Percentiles rank a stretch among this genome's conserved stretches.
Conservation (phyloP, 2,888 invertebrate genomes). For the Mechanitis messenoides region DNA sequence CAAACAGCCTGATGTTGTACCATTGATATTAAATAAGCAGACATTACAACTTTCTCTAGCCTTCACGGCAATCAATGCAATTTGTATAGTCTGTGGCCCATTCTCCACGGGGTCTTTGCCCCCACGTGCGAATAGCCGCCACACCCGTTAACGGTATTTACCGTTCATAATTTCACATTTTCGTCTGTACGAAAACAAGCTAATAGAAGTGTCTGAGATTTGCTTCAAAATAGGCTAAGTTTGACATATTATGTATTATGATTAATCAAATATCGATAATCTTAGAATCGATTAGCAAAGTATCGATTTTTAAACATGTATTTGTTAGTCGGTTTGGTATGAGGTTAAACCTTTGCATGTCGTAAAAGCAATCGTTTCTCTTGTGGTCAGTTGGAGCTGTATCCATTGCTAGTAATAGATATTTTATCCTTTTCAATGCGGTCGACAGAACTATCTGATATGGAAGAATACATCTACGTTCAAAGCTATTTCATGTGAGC, state of each 20-base stretch:
- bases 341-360: constrained; percentile 23
- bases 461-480: constrained; percentile 25
- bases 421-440: constrained; percentile 30
- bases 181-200: constrained; percentile 23
- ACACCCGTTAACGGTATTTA: constrained; percentile 57
- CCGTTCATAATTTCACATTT: constrained; percentile 39
- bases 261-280: too few relatives aligned
- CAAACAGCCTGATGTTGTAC: neutral
- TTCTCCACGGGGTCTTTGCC: constrained; percentile 50
- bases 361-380: constrained; percentile 28
- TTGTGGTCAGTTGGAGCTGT: constrained; percentile 25
- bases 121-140: constrained; percentile 56
- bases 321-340: constrained; percentile 13
- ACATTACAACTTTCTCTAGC: constrained; percentile 26
- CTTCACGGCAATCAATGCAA: constrained; percentile 24
- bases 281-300: too few relatives aligned
- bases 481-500: constrained; percentile 28
- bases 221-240: constrained; percentile 7
- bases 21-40: constrained; percentile 14
- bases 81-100: constrained; percentile 39
- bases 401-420: constrained; percentile 27
- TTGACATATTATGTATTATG: too few relatives aligned
- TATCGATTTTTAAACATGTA: neutral
- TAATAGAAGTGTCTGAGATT: constrained; percentile 22
- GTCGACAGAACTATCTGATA: constrained; percentile 27